These are phyloP conservation scores for Ricordea florida DNA, from an alignment of 92 coral and sea anemone species.

Conservation along the genomic window DNA sequence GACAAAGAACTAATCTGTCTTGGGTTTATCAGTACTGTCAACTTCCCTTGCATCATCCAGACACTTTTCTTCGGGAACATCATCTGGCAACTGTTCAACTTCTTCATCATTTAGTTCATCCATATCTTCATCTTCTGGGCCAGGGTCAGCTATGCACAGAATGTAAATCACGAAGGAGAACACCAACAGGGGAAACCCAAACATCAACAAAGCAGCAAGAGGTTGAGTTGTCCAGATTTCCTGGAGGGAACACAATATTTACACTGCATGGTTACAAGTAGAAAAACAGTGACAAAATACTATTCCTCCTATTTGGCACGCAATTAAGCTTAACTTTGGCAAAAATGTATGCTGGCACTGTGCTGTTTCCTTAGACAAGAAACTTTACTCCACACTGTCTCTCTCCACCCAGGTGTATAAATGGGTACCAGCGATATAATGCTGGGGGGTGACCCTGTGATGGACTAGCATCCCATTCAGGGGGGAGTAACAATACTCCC, in stretches of 20 bases:
- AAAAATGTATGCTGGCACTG: no score
- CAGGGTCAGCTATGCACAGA: constrained; percentile 86
- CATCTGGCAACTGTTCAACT: constrained; percentile 23
- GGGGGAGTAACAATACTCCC: no score
- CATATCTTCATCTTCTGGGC: constrained; percentile 63
- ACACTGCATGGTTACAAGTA: not conserved
- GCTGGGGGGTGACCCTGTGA: no score
- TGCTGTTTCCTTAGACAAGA: no score
- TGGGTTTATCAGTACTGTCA: constrained; percentile 43
- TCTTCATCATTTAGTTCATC: constrained; percentile 66
- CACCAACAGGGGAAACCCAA: constrained; percentile 85
- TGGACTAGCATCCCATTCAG: no score
- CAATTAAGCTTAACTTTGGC: no score
- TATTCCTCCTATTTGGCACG: no score
- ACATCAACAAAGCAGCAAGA: constrained; percentile 77
- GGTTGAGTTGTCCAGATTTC: constrained; percentile 96
- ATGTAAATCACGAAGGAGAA: constrained; percentile 76
- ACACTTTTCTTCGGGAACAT: not conserved
- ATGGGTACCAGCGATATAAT: no score
- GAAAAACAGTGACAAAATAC: no score
- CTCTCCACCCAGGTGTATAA: no score
- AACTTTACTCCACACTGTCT: no score
- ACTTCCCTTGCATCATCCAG: constrained; percentile 11
- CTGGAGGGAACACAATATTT: constrained; percentile 11
- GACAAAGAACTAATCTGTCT: constrained; percentile 72